These are phyloP conservation scores for Zhuqinia jingwanae DNA, from an alignment of 2,888 invertebrate species.

Conservation along the genomic window DNA sequence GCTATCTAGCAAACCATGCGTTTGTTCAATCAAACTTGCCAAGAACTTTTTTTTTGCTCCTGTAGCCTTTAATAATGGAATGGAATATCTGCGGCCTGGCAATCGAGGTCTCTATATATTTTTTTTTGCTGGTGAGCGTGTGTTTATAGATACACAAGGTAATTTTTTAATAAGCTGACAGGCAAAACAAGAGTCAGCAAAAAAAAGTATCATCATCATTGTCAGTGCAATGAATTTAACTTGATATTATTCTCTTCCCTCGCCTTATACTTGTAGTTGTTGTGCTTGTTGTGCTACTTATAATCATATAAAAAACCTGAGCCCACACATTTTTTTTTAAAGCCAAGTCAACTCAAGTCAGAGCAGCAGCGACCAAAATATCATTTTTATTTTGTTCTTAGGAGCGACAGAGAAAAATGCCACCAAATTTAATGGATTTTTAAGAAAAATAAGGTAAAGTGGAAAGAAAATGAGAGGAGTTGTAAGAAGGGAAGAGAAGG, in stretches of 20 bases:
- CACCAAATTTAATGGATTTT: conserved; percentile 27
- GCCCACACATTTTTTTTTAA: not conserved
- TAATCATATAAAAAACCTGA: too few relatives aligned
- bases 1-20: not conserved
- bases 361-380: not conserved
- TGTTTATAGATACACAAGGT: not conserved
- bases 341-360: not conserved
- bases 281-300: conserved; percentile 18
- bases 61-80: conserved; percentile 40
- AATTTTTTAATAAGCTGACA: not conserved
- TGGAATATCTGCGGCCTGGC: not conserved
- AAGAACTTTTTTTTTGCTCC: conserved; percentile 58
- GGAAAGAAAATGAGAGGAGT: not conserved
- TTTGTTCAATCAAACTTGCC: conserved; percentile 29
- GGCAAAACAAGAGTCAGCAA: not conserved
- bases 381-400: conserved; percentile 17
- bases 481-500: not conserved
- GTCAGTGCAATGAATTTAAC: conserved; percentile 13
- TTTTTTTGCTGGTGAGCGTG: not conserved
- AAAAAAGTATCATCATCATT: conserved; percentile 15
- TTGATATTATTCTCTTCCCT: not conserved
- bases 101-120: not conserved
- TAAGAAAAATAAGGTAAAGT: not conserved
- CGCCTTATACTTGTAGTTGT: not conserved
- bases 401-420: conserved; percentile 24